phyloP scores from a whole-genome alignment of 2,113 vertebrate species.

The Corythoichthys haematopterus region DNA sequence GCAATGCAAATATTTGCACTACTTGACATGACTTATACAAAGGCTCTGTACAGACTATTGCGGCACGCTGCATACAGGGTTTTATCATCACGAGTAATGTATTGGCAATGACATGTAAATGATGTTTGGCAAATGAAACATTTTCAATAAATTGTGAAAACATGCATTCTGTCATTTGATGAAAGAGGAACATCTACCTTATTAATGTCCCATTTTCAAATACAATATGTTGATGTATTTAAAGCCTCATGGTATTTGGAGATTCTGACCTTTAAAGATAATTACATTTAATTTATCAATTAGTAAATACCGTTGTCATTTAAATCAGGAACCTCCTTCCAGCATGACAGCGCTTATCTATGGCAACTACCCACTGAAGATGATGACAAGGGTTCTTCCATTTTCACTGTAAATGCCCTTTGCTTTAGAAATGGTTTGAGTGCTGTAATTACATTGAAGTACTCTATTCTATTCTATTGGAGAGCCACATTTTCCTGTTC shows the following conservation, averaged over 20 bases:
- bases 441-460: neutral
- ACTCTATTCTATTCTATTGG: neutral
- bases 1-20: conserved; percentile 49
- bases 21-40: conserved; percentile 33
- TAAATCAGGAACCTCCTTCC: neutral
- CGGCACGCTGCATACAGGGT: conserved; percentile 1
- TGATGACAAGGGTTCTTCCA: neutral
- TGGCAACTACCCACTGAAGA: neutral
- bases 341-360: neutral
- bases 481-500: no score
- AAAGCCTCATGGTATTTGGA: neutral
- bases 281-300: neutral
- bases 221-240: neutral
- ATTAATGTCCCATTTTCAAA: neutral
- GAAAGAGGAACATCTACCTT: neutral
- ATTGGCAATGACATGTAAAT: conserved; percentile 3
- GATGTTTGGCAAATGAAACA: neutral
- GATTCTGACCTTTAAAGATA: neutral
- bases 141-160: neutral
- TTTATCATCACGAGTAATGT: conserved; percentile 2
- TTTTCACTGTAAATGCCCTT: neutral
- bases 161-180: neutral
- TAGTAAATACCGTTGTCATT: neutral
- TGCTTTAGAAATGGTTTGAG: neutral
- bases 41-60: conserved; percentile 3